Conservation (phyloP, 2,888 invertebrate species). For the Drosophila emarginata region DNA sequence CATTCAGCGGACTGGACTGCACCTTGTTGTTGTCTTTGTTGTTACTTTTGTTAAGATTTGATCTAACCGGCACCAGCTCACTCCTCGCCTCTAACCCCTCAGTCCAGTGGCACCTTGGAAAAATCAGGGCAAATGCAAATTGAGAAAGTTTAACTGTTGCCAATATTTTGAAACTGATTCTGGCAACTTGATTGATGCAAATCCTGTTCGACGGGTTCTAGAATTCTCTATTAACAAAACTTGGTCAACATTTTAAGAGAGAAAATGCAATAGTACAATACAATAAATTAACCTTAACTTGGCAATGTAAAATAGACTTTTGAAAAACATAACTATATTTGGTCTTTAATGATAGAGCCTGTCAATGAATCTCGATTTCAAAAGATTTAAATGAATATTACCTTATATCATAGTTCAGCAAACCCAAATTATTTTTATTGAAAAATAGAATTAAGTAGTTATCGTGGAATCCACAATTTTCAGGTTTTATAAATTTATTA, state of each 20-base stretch:
- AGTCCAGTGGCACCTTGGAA: conserved; percentile 2
- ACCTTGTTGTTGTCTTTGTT: conserved; percentile 32
- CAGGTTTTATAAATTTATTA: too few relatives aligned
- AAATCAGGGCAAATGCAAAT: conserved; percentile 73
- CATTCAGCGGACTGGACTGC: conserved; percentile 31
- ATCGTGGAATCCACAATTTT: too few relatives aligned
- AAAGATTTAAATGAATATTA: too few relatives aligned
- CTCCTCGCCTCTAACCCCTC: conserved; percentile 11
- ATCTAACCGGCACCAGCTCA: conserved; percentile 10
- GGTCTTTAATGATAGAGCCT: too few relatives aligned
- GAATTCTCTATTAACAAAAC: neutral
- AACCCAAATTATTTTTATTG: too few relatives aligned
- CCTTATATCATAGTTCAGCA: too few relatives aligned
- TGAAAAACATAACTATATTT: too few relatives aligned
- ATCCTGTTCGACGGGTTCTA: conserved; percentile 53
- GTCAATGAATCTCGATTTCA: too few relatives aligned
- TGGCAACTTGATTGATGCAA: conserved; percentile 52
- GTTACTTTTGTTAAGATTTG: conserved; percentile 38
- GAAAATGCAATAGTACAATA: too few relatives aligned
- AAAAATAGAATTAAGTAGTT: too few relatives aligned
- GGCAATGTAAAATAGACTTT: too few relatives aligned
- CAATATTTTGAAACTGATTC: conserved; percentile 51
- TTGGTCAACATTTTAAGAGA: neutral
- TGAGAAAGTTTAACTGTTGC: conserved; percentile 65
- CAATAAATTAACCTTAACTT: too few relatives aligned